Conservation (phyloP, 53 echinoderm and acorn worm species). For the Patiria pectinifera region DNA sequence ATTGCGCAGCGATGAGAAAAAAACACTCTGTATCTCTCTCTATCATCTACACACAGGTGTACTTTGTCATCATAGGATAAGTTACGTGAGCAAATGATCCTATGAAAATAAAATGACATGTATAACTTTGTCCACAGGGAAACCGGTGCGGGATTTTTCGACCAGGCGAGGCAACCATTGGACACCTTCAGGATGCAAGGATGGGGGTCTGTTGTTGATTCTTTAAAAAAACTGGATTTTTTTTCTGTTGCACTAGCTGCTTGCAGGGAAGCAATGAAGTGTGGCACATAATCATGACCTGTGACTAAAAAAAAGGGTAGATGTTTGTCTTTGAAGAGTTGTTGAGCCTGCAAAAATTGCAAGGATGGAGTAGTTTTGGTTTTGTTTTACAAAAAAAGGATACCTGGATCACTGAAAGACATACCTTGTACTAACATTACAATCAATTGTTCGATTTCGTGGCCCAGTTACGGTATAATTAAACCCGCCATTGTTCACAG, state of each 20-base stretch:
- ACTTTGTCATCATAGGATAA: not conserved
- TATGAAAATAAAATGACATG: too few relatives aligned
- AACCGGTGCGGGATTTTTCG: constrained; percentile 19
- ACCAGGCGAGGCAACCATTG: constrained; percentile 24
- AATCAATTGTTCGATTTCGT: too few relatives aligned
- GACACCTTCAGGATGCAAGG: constrained; percentile 1
- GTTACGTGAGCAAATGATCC: not conserved
- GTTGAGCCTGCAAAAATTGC: not conserved
- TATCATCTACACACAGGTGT: too few relatives aligned
- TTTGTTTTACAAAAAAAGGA: not conserved
- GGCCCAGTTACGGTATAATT: too few relatives aligned
- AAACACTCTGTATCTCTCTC: too few relatives aligned
- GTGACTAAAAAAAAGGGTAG: constrained; percentile 7
- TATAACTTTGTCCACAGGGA: constrained; percentile 26
- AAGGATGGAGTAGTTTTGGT: too few relatives aligned
- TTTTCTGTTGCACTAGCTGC: constrained; percentile 34
- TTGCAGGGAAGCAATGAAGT: not conserved
- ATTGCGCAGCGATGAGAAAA: too few relatives aligned
- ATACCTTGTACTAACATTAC: too few relatives aligned
- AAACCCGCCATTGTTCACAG: too few relatives aligned
- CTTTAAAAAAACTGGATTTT: not conserved
- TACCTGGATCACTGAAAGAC: not conserved
- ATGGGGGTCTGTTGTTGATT: constrained; percentile 36
- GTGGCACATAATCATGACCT: constrained; percentile 9
- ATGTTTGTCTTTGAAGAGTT: not conserved